A percentile compares a stretch with the other conserved stretches of the same genome.
phyloP scores from a whole-genome alignment of 1,140 invertebrate species.

The Telenomus remus region DNA sequence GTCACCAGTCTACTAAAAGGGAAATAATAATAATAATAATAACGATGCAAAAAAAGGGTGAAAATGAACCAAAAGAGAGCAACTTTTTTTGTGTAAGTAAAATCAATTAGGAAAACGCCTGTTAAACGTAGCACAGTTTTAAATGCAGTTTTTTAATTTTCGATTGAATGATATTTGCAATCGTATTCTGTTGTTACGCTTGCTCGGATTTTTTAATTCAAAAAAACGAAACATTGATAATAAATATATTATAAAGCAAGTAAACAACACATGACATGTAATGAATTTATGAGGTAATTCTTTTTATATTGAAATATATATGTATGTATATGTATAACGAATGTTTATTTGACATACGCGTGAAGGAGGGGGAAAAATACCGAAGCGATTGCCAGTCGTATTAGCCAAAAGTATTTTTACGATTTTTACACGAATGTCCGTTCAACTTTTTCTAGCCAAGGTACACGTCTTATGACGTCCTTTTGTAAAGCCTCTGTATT shows the following conservation, averaged over 20 bases:
- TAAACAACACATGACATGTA: conserved; percentile 2
- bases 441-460: conserved; percentile 56
- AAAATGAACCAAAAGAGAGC: conserved; percentile 19
- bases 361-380: conserved; percentile 43
- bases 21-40: conserved; percentile 6
- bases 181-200: conserved; percentile 26
- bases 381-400: conserved; percentile 58
- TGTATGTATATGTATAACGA: conserved; percentile 37
- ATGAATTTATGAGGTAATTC: conserved; percentile 17
- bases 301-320: conserved; percentile 16
- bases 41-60: conserved; percentile 31
- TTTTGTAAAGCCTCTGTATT: conserved; percentile 56
- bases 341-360: conserved; percentile 50
- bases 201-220: conserved; percentile 26
- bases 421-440: conserved; percentile 59
- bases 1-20: conserved; percentile 43
- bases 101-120: conserved; percentile 30
- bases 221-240: not conserved
- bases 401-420: conserved; percentile 61
- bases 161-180: conserved; percentile 5
- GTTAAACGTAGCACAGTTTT: conserved; percentile 54
- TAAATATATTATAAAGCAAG: too few relatives aligned
- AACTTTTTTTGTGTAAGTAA: too few relatives aligned
- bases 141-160: conserved; percentile 33
- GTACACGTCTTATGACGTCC: conserved; percentile 35